Base-by-base conservation (phyloP, 2,888 invertebrate genomes). In the Sialis fuliginosa region DNA sequence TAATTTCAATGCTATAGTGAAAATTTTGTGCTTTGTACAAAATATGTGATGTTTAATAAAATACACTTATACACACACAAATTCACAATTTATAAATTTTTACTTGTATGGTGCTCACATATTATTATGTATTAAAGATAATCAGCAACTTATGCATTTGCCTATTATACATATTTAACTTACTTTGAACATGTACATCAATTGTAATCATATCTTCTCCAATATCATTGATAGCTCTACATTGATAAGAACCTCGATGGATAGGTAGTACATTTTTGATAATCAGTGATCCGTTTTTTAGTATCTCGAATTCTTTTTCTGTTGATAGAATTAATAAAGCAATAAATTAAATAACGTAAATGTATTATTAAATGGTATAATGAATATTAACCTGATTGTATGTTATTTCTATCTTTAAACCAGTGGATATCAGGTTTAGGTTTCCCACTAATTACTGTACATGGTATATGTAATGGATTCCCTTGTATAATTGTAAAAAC, bases 391-490 rank as follows among this genome's bases (percentile, higher is more conserved):
- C 45, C 45, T 13, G 13, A 9, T 33, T 10, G 34, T 6, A 45
- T 30, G 8, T 45, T 37, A 22, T 12, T 8, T 35, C 12, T 13
- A 35, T 47, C 37, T 55, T 72, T 74, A 54, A 71, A 70, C 80
- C 81, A 81, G 51, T 69, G 68, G 22, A 80, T 67, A 37, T 65
- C 61, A 0, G 79, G 78, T 5, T 59, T 44, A 0, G 80, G 79
- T 52, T 72, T 70, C 1, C 79, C 80, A 42, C 65, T 64, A 0
- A 75, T 73, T 46, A 72, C 70, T 55, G 34, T 33, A 34, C 47
- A 47, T 4, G 33, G 34, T 13, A 32, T 35, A 4, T 31, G 30
- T 10, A 47, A 8, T 12, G 47, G 8, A 13, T 33, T 6, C 2
- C 47, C 47, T 6, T 30, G 35, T 10, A 9, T 30, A 10, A 47